Evolutionary conservation across 2,888 invertebrate genomes (phyloP), one percentile per base, ranked within the genome.

Genomic region (Xanthia togata): DNA sequence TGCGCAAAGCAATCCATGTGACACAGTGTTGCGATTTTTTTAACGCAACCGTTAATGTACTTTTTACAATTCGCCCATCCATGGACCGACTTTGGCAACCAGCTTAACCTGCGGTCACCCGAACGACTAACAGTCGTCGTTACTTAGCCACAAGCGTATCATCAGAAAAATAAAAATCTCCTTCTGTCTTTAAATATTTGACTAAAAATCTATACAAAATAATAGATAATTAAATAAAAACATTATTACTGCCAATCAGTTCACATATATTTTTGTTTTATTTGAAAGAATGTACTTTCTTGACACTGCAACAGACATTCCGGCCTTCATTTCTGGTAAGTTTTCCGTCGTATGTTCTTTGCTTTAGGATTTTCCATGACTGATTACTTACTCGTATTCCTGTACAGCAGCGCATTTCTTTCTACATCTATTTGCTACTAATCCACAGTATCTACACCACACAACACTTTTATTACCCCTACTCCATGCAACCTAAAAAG

Each of bases 381-480:
- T 41, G 4, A 5, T 64, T 31, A n/a, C 14, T 12, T 31, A n/a
- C n/a, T n/a, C n/a, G n/a, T n/a, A 41, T 11, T 53, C 2, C 6
- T 41, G 2, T 50, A 8, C 12, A 23, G 0, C 12, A 50, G 50
- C 35, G 62, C n/a, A 47, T 17, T 55, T 44, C 1, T 23, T 38
- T 55, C 0, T 17, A 17, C 12, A 57, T 31, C 4, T 14, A 20
- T 38, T 14, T 55, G 20, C 11, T 35, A n/a, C n/a, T 63, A 23
- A 44, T 31, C 23, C 2, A 55, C 5, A 60, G 2, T 53, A 23
- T 1, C 6, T 65, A 38, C 6, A 69, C 26, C 23, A 70, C 53
- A 50, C 41, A 14, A 17, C 4, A 76, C 47, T 62, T 67, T 82
- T 70, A 70, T 26, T 35, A 70, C 60, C 23, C 2, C n/a, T n/a